Conservation (phyloP, 2,113 vertebrate species). For the Plestiodon gilberti region DNA sequence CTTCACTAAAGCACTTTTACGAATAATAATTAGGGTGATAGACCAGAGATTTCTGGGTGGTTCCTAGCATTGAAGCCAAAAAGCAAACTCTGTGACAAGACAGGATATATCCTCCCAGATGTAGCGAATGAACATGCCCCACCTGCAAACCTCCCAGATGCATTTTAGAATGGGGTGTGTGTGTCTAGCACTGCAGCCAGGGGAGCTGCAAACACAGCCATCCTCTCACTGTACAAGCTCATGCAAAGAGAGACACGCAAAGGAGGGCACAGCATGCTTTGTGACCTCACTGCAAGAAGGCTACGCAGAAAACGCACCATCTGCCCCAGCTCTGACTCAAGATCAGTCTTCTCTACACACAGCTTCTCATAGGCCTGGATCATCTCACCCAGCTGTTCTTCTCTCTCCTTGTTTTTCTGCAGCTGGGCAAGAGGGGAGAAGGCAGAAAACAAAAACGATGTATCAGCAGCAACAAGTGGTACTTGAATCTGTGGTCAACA, state of each 20-base stretch:
- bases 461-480: background rate
- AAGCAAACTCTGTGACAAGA: background rate
- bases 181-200: background rate
- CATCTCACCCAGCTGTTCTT: constrained; percentile 96
- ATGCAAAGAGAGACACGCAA: background rate
- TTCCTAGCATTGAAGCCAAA: background rate
- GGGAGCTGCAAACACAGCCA: background rate
- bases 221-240: background rate
- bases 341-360: constrained; percentile 94
- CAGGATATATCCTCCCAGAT: background rate
- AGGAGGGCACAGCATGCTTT: background rate
- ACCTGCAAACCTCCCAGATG: background rate
- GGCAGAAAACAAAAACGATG: background rate
- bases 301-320: constrained; percentile 81
- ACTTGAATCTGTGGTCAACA: background rate
- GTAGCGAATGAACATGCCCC: background rate
- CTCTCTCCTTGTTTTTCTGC: constrained; percentile 94
- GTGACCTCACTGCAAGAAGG: background rate
- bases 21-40: background rate
- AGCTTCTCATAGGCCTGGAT: constrained; percentile 98
- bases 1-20: background rate
- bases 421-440: constrained; percentile 72
- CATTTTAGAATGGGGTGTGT: background rate
- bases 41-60: background rate
- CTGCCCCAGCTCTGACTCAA: constrained; percentile 92